These are phyloP conservation scores for Polydrusus pterygomalis DNA, from an alignment of 2,888 invertebrate species.

Conservation along the genomic window DNA sequence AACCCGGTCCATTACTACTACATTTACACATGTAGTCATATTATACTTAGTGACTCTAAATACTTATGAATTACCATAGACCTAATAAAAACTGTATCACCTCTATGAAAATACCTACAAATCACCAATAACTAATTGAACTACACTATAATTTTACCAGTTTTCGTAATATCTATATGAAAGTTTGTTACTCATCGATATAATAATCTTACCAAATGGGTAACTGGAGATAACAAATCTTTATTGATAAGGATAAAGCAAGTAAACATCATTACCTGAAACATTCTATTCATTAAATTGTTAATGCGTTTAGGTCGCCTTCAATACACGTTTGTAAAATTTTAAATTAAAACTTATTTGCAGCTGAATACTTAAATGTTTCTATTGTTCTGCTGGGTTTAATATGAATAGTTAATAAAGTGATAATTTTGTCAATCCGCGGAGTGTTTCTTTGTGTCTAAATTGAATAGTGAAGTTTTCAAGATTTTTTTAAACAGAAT, in stretches of 20 bases:
- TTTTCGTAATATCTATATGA: not conserved
- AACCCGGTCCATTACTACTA: too few species aligned
- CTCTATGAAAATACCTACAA: too few species aligned
- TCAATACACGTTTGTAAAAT: constrained; percentile 9
- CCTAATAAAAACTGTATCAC: too few species aligned
- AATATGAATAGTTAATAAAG: not conserved
- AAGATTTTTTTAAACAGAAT: too few species aligned
- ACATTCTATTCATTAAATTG: not conserved
- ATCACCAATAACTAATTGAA: not conserved
- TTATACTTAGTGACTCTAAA: too few species aligned
- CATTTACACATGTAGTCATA: too few species aligned
- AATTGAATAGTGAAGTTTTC: too few species aligned
- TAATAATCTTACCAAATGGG: constrained; percentile 13
- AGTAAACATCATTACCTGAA: constrained; percentile 32
- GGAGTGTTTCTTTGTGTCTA: too few species aligned
- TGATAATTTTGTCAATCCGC: too few species aligned
- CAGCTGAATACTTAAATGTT: not conserved
- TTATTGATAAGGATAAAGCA: constrained; percentile 47
- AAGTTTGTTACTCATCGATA: constrained; percentile 9
- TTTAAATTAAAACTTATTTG: constrained; percentile 5
- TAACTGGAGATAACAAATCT: constrained; percentile 44
- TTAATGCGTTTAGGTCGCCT: constrained; percentile 21
- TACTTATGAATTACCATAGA: too few species aligned
- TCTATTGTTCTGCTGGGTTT: not conserved
- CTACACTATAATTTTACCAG: not conserved